phyloP scores from a whole-genome alignment of 2,113 vertebrate species.

The Edolisoma coerulescens region DNA sequence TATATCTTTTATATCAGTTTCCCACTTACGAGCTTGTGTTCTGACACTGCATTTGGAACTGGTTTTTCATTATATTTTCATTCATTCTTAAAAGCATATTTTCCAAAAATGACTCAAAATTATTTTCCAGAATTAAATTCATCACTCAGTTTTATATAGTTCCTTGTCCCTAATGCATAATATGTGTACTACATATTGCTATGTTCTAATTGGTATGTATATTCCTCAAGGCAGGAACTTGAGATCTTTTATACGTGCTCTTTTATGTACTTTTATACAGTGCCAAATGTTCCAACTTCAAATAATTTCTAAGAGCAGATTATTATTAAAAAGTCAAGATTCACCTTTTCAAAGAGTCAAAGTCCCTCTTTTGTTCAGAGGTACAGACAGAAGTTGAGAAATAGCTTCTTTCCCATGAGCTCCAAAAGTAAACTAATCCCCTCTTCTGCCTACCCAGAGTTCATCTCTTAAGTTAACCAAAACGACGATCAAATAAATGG shows the following conservation, averaged over 20 bases:
- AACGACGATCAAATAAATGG: neutral
- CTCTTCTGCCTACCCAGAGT: neutral
- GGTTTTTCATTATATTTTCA: neutral
- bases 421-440: neutral
- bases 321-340: conserved; percentile 41
- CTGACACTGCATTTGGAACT: neutral
- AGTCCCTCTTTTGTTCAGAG: conserved; percentile 4
- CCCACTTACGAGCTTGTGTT: neutral
- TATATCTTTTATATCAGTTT: neutral
- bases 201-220: neutral
- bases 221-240: conserved; percentile 21
- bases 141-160: neutral
- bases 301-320: conserved; percentile 30
- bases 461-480: neutral
- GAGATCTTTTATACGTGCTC: neutral
- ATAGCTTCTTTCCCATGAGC: neutral
- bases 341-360: conserved; percentile 28
- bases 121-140: neutral
- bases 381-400: neutral
- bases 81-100: neutral
- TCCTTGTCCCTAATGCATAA: neutral
- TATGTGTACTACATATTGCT: neutral
- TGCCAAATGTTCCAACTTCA: conserved; percentile 28
- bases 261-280: conserved; percentile 24
- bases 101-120: neutral